Conservation (phyloP, 2,797 vertebrate genomes). For the Erithacus rubecula region DNA sequence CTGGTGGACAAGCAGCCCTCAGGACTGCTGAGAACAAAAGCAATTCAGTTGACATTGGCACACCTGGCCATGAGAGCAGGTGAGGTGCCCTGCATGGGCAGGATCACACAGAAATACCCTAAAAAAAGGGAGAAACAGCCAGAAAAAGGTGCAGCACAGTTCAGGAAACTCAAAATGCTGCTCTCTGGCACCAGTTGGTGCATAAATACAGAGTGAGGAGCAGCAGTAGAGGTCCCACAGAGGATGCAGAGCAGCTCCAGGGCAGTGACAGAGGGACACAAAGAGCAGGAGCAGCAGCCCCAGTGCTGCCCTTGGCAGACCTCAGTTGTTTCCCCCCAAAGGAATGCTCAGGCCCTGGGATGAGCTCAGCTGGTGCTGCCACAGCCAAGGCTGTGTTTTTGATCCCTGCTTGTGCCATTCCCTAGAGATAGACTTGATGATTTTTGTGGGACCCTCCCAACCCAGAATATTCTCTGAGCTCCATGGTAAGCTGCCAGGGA, state of each 20-base stretch:
- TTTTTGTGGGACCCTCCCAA: neutral
- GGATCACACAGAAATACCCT: neutral
- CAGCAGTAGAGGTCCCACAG: neutral
- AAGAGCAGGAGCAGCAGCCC: neutral
- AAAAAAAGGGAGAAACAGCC: neutral
- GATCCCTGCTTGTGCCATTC: neutral
- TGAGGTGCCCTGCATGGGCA: neutral
- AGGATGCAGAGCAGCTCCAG: neutral
- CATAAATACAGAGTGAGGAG: neutral
- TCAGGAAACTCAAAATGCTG: neutral
- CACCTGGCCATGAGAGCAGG: neutral
- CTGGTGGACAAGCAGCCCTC: neutral
- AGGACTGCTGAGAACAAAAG: neutral
- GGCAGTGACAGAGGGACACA: rapidly evolving
- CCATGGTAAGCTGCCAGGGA: neutral
- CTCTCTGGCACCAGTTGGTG: neutral
- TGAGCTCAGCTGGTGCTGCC: neutral
- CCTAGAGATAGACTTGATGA: rapidly evolving
- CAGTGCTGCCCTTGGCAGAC: neutral
- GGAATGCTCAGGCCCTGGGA: neutral
- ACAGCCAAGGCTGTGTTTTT: neutral
- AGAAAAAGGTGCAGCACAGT: neutral
- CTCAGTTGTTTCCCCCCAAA: neutral
- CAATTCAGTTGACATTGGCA: neutral
- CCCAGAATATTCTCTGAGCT: rapidly evolving